Base-by-base conservation (phyloP, 2,888 invertebrate genomes). In the Heliconius cydno region DNA sequence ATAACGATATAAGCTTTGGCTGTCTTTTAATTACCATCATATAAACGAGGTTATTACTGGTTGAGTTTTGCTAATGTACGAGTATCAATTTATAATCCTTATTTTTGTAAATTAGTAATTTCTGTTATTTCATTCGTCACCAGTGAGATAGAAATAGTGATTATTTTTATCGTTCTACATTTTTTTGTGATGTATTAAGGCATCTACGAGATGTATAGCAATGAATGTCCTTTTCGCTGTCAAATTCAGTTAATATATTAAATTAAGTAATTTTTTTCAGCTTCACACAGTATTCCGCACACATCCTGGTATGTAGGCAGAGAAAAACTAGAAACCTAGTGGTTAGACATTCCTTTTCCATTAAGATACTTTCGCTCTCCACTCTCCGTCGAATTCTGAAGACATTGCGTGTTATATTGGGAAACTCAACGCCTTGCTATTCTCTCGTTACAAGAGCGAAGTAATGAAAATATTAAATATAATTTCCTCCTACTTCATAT, bases 1-100 rank as follows among this genome's bases (percentile, higher is more conserved):
- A 85, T 81, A 79, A 63, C 65, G 72, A 34, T 73, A 74, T 46
- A 72, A 46, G 75, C 75, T 66, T 41, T 66, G 41, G 65, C 75
- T 75, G 75, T 41, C 66, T 75, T 75, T 65, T 75, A 75, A 75
- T 75, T 75, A 75, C 46, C 75, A 75, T 75, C 66, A 75, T 66
- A 75, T 75, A 75, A 66, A 75, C 75, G 75, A 75, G 65, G 46
- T 46, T 75, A 75, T 73, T 73, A 73, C 60, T 57, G 57, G 15
- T 34, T 46, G 9, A n/a, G 73, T 38, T 73, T 73, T 34, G 60
- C 73, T 70, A 13, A 22, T 60, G 22, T 41, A 28, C 28, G 28
- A 28, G 28, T 28, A 70, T 28, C 41, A 70, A 25, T 70, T 70
- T 70, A 41, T 41, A 70, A 46, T 70, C 25, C 5, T 7, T 41